phyloP scores from a whole-genome alignment of 2,797 vertebrate genomes.

The Rhynchotus rufescens region DNA sequence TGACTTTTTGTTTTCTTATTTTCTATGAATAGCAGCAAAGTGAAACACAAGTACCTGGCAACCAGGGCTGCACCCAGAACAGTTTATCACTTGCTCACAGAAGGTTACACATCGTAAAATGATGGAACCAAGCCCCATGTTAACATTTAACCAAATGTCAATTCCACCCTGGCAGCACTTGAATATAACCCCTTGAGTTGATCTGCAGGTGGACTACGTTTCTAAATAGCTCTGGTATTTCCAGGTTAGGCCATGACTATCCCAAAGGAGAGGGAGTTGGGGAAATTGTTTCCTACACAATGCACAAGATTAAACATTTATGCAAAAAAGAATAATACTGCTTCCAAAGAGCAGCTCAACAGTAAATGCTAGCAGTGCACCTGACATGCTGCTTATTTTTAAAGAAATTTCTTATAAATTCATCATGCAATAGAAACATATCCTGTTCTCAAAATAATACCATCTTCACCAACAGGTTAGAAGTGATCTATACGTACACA shows the following conservation, averaged over 20 bases:
- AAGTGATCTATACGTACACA: not conserved
- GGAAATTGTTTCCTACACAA: not conserved
- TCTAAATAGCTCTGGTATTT: not conserved
- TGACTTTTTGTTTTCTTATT: not conserved
- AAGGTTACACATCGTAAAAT: slow-evolving; percentile 42
- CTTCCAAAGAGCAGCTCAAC: not conserved
- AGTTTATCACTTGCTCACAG: slow-evolving; percentile 38
- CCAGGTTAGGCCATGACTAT: accelerated
- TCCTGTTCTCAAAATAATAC: not conserved
- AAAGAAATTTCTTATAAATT: not conserved
- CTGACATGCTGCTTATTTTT: not conserved
- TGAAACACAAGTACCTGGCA: not conserved
- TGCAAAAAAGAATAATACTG: not conserved
- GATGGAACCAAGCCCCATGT: not conserved
- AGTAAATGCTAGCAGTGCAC: not conserved
- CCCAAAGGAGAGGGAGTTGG: not conserved
- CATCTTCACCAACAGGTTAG: not conserved
- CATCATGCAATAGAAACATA: not conserved
- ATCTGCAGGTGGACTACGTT: not conserved
- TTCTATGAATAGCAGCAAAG: not conserved
- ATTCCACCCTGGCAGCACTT: not conserved
- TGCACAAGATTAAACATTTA: not conserved
- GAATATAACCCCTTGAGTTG: not conserved
- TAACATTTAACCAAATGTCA: not conserved
- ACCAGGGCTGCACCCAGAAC: not conserved